These are phyloP conservation scores for Caenorhabditis becei DNA, from an alignment of 2,888 invertebrate genomes.

Conservation along the genomic window DNA sequence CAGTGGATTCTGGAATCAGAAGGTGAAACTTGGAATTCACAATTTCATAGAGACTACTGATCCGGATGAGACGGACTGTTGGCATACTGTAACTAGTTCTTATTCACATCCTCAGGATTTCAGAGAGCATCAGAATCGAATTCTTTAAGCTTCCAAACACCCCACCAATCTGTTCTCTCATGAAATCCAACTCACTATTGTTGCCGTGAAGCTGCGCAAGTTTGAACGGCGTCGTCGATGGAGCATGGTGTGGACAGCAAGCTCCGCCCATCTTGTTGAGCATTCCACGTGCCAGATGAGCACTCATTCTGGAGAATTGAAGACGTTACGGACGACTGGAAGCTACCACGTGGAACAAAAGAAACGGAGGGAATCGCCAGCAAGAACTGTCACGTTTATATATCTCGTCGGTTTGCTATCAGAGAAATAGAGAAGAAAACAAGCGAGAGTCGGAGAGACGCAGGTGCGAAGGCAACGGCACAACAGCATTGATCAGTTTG, in stretches of 20 bases:
- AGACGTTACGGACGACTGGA: background rate
- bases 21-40: background rate
- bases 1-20: slow-evolving; percentile 66
- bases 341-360: background rate
- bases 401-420: background rate
- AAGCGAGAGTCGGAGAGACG: slow-evolving; percentile 19
- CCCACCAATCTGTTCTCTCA: background rate
- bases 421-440: slow-evolving; percentile 51
- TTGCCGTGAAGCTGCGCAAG: slow-evolving; percentile 67
- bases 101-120: too few species aligned
- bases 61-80: too few species aligned
- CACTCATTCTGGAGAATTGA: slow-evolving; percentile 40
- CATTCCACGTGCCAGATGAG: slow-evolving; percentile 44
- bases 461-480: slow-evolving; percentile 27
- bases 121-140: background rate
- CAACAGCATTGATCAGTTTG: slow-evolving; percentile 57
- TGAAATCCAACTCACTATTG: slow-evolving; percentile 51
- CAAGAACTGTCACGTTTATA: slow-evolving; percentile 47
- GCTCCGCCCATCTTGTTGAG: slow-evolving; percentile 45
- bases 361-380: slow-evolving; percentile 11
- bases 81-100: background rate
- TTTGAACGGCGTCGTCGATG: slow-evolving; percentile 63
- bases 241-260: slow-evolving; percentile 71
- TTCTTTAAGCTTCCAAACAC: too few species aligned
- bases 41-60: too few species aligned